phyloP scores from a whole-genome alignment of 2,888 invertebrate genomes.

The Platycheirus rosarum region DNA sequence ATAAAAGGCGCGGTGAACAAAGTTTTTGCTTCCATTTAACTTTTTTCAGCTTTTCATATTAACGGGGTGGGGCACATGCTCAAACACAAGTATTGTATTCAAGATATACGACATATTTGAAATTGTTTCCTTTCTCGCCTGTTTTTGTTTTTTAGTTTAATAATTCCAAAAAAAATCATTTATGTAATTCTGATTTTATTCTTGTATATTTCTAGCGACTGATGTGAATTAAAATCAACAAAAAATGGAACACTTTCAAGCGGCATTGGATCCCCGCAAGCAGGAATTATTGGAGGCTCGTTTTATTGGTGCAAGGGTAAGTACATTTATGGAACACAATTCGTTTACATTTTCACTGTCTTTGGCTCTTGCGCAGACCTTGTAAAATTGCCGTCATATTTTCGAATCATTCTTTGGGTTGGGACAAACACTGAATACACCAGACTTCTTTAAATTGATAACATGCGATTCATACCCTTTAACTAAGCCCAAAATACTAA shows the following conservation, averaged over 20 bases:
- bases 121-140: neutral
- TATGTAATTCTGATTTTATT: neutral
- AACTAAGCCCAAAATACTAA: conserved; percentile 20
- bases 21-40: too few species aligned
- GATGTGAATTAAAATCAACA: conserved; percentile 86
- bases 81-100: neutral
- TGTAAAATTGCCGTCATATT: conserved; percentile 65
- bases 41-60: neutral
- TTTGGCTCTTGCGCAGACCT: conserved; percentile 73
- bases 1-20: too few species aligned
- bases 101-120: neutral
- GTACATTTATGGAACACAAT: conserved; percentile 80
- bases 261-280: conserved; percentile 98
- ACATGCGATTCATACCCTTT: conserved; percentile 44
- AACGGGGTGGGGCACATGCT: neutral
- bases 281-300: conserved; percentile 99
- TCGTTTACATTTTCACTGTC: conserved; percentile 67
- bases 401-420: conserved; percentile 58
- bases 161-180: too few species aligned
- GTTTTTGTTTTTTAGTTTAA: neutral
- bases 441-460: conserved; percentile 53
- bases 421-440: conserved; percentile 52
- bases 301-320: conserved; percentile 97
- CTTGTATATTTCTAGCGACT: conserved; percentile 87
- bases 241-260: conserved; percentile 97